Conservation (phyloP, 2,113 vertebrate genomes). For the Sceloporus tristichus region DNA sequence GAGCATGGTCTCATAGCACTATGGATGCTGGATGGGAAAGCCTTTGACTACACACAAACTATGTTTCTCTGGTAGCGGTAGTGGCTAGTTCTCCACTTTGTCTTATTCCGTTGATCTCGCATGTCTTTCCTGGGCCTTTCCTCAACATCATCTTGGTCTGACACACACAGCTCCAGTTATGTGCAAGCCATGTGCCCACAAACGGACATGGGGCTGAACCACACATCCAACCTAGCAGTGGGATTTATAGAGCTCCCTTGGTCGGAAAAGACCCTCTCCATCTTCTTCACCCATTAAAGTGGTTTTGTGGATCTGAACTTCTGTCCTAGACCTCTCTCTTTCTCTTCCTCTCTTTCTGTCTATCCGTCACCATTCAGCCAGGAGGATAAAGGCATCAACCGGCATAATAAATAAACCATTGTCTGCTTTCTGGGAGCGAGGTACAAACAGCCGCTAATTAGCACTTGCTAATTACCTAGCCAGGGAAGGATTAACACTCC, state of each 20-base stretch:
- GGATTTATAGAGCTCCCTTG: neutral
- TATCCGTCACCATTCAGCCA: neutral
- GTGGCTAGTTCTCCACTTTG: too few relatives aligned
- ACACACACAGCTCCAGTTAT: too few relatives aligned
- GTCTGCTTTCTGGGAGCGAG: neutral
- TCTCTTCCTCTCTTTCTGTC: neutral
- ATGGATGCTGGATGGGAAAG: too few relatives aligned
- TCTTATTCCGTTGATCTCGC: too few relatives aligned
- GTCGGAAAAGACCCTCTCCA: neutral
- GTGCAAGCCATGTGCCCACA: neutral
- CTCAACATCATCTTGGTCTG: neutral
- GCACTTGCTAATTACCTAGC: slow-evolving; percentile 1
- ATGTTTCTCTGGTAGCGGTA: too few relatives aligned
- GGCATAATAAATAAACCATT: neutral
- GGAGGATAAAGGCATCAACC: slow-evolving; percentile 12
- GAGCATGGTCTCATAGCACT: too few relatives aligned
- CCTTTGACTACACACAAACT: too few relatives aligned
- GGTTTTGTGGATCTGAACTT: neutral
- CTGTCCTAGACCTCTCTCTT: neutral
- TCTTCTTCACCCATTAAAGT: neutral
- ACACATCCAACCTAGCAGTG: neutral
- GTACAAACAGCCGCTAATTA: slow-evolving; percentile 24
- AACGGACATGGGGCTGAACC: neutral
- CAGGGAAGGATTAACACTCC: neutral
- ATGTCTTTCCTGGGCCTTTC: neutral